These are phyloP conservation scores for Clarias pachynema DNA, from an alignment of 2,797 vertebrate genomes.

Conservation along the genomic window DNA sequence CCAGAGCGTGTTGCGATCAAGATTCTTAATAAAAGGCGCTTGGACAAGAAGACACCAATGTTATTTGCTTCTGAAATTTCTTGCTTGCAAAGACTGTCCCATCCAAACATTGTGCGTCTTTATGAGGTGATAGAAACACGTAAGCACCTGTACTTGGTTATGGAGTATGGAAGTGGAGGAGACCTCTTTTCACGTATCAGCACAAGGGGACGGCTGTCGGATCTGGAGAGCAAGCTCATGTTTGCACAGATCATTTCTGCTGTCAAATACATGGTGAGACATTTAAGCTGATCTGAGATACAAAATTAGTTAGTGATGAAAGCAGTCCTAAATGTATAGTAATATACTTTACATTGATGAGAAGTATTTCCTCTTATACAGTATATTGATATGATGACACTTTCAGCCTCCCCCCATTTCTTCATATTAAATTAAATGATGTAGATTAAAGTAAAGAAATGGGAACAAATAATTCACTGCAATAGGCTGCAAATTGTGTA, in stretches of 20 bases:
- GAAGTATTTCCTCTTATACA: not conserved
- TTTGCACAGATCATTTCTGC: conserved; percentile 79
- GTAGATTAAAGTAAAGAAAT: too few relatives aligned
- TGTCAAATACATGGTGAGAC: conserved; percentile 80
- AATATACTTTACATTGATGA: not conserved
- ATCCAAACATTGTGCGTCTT: conserved; percentile 79
- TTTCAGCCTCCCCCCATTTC: too few relatives aligned
- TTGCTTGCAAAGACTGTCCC: conserved; percentile 79
- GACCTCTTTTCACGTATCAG: conserved; percentile 77
- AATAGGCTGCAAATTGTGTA: too few relatives aligned
- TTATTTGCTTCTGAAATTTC: conserved; percentile 71
- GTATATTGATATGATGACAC: not conserved
- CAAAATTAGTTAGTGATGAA: not conserved
- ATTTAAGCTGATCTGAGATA: not conserved
- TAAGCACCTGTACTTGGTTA: conserved; percentile 73
- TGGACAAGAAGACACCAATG: conserved; percentile 65
- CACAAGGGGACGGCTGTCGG: conserved; percentile 72
- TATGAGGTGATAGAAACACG: conserved; percentile 80
- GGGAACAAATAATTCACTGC: too few relatives aligned
- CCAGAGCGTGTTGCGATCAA: conserved; percentile 81
- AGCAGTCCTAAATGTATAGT: not conserved
- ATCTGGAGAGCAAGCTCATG: conserved; percentile 74
- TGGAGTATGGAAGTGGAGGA: conserved; percentile 80
- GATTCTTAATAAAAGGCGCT: conserved; percentile 72
- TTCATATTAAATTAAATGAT: too few relatives aligned